phyloP scores from a whole-genome alignment of 2,797 vertebrate species.

The Gorsachius magnificus region DNA sequence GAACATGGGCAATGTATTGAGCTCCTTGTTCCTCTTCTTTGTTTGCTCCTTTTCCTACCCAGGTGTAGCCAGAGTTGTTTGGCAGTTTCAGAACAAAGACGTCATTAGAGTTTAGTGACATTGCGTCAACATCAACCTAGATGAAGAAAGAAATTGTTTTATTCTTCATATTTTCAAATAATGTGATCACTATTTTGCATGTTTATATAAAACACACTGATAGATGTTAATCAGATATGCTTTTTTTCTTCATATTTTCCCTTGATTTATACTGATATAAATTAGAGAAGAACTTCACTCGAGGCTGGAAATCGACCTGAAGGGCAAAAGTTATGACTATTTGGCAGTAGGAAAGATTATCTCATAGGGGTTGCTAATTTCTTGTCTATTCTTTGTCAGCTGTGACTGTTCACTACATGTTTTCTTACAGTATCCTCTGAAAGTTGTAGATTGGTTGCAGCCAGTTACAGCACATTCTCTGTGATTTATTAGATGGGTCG shows the following conservation, averaged over 20 bases:
- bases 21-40: conserved; percentile 85
- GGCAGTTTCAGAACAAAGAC: conserved; percentile 86
- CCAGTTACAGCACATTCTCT: background rate
- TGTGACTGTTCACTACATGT: background rate
- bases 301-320: background rate
- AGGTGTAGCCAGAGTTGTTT: conserved; percentile 78
- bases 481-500: background rate
- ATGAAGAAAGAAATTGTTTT: background rate
- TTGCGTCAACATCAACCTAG: conserved; percentile 83
- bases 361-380: background rate
- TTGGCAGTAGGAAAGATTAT: background rate
- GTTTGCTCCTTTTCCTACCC: conserved; percentile 88
- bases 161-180: background rate
- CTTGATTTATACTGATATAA: background rate
- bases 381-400: background rate
- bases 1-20: conserved; percentile 75
- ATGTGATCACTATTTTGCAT: background rate
- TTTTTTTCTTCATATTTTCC: background rate
- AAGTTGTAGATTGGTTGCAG: background rate
- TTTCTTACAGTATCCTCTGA: background rate
- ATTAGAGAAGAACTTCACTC: background rate
- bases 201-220: background rate
- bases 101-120: conserved; percentile 88
- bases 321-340: background rate
- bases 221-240: background rate